Base-by-base conservation (phyloP, 2,797 vertebrate genomes). In the Bryconaethiops microstoma region DNA sequence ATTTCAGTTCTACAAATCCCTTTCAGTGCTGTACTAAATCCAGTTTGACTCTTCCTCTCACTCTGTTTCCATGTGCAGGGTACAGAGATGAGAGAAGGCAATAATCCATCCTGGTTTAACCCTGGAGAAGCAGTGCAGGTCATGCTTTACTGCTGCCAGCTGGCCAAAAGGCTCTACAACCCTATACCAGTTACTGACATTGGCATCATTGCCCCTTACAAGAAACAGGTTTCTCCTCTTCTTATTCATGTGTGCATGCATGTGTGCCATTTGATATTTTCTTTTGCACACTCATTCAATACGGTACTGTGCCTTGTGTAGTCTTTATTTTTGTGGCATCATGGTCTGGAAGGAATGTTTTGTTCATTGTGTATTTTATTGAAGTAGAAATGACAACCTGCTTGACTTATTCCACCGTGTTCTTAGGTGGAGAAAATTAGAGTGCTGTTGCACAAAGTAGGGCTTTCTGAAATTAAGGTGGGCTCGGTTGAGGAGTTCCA, bases 401-500 rank as follows among this genome's bases (percentile, higher is more conserved):
- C 23, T 4, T 62, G 25, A 21, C 40, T 8, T 23, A 9, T 52
- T 52, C 14, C 19, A 12, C 39, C 7, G 0, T 57, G 21, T 84
- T 8, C 79, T 10, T 88, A 98, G 97, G 96, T 94, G 80, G 96
- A 98, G 90, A 99, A 99, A 91, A 98, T 99, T 9, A 92, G 92
- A 81, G 76, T 95, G 82, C 94, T 99, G 82, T 90, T 99, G 65
- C 89, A 89, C 83, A 96, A 90, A 16, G 92, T 95, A 55, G 95
- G 97, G 25, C 91, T 99, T 85, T 88, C 82, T 57, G 96, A 97
- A 76, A 92, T 99, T 78, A 99, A 98, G 88, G 96, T 99, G 77
- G 97, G 97, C 21, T 98, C 98, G 0, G 97, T 99, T 29, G 97
- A 99, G 88, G 96, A 98, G 88, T 99, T 99, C 86, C 98, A 99